Conservation (phyloP, 2,797 vertebrate species). For the Erithacus rubecula region DNA sequence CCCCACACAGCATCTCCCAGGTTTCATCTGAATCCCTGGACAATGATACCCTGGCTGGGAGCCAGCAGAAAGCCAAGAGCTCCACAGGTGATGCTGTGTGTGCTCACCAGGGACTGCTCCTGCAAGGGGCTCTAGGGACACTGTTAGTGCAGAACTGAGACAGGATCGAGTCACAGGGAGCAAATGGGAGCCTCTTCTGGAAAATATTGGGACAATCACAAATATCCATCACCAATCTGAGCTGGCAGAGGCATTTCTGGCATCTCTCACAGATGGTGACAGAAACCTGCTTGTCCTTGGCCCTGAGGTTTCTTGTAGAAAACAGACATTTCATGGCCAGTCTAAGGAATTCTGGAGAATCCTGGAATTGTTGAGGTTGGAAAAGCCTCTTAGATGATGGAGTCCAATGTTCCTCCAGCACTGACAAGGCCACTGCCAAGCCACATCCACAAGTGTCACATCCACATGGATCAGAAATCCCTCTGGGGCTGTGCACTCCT, state of each 20-base stretch:
- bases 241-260: not conserved
- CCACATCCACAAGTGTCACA: not conserved
- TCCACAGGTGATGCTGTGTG: not conserved
- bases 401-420: not conserved
- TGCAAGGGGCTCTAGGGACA: not conserved
- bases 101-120: not conserved
- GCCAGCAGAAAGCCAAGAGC: not conserved
- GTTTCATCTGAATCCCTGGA: not conserved
- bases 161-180: not conserved
- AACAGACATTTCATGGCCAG: not conserved
- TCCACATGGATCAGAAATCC: not conserved
- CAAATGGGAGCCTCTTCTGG: not conserved
- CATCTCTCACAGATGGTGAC: not conserved
- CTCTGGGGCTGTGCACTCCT: not conserved
- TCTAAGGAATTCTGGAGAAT: not conserved
- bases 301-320: not conserved
- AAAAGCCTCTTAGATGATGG: not conserved
- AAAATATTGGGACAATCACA: not conserved
- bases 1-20: not conserved
- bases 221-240: not conserved
- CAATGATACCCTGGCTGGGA: fast-evolving
- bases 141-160: not conserved
- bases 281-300: not conserved
- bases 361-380: fast-evolving
- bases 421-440: not conserved